These are phyloP conservation scores for Hypomecis atomaria DNA, from an alignment of 2,888 invertebrate genomes.

Conservation along the genomic window DNA sequence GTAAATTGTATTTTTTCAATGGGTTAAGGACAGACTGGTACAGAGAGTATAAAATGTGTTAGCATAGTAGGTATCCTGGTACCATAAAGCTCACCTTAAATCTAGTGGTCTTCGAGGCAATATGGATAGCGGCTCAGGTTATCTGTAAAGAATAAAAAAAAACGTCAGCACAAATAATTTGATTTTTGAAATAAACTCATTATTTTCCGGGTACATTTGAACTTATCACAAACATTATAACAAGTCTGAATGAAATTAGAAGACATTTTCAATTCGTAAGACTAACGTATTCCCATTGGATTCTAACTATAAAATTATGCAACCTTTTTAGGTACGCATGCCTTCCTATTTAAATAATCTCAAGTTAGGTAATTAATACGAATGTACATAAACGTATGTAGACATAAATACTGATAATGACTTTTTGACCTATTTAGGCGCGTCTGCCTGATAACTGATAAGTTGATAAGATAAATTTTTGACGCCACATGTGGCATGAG, in stretches of 20 bases:
- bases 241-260: too few species aligned
- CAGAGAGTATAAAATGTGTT: too few species aligned
- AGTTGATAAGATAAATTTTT: conserved; percentile 24
- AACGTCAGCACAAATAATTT: background rate
- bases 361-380: background rate
- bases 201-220: too few species aligned
- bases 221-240: too few species aligned
- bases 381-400: background rate
- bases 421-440: conserved; percentile 28
- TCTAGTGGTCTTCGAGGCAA: conserved; percentile 48
- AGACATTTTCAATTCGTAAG: too few species aligned
- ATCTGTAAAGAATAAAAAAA: conserved; percentile 47
- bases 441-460: conserved; percentile 25
- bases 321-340: too few species aligned
- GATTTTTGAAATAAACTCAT: too few species aligned
- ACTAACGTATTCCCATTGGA: too few species aligned
- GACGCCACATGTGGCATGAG: conserved; percentile 22
- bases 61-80: too few species aligned
- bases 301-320: too few species aligned
- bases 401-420: conserved; percentile 16
- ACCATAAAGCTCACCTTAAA: conserved; percentile 41
- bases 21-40: too few species aligned
- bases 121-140: conserved; percentile 40
- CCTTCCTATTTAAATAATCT: background rate
- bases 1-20: too few species aligned